A percentile compares a stretch with the other conserved stretches of the same genome.
Evolutionary conservation across 2,797 vertebrate genomes (phyloP).

Genomic region (Anableps anableps): DNA sequence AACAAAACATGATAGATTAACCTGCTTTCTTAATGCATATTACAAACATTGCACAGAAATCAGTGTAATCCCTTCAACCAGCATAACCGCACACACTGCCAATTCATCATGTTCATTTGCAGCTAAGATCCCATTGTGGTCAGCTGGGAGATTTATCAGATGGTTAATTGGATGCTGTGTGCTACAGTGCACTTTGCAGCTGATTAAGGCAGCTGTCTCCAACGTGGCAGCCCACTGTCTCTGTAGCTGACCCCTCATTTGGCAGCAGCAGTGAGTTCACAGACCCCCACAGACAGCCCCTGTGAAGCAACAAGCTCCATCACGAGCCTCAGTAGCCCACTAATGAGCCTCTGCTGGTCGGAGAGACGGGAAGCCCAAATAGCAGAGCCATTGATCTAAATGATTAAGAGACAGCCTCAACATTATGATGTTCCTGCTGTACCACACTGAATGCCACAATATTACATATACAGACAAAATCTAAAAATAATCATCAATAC

Average conservation of each 20-base stretch:
- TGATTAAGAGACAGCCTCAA: conserved; percentile 46
- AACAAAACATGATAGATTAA: background rate
- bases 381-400: conserved; percentile 51
- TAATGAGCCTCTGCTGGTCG: conserved; percentile 65
- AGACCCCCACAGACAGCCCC: conserved; percentile 43
- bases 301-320: conserved; percentile 44
- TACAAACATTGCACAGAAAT: background rate
- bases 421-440: conserved; percentile 32
- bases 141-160: conserved; percentile 58
- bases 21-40: background rate
- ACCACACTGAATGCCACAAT: background rate
- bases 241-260: conserved; percentile 54
- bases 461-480: conserved; percentile 4
- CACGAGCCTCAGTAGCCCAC: conserved; percentile 43
- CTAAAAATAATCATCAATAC: background rate
- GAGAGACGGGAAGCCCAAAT: conserved; percentile 45
- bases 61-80: background rate
- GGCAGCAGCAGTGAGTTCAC: conserved; percentile 41
- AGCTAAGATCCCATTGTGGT: conserved; percentile 28
- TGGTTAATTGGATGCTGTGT: conserved; percentile 66
- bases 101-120: background rate
- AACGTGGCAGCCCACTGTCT: conserved; percentile 41
- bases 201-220: conserved; percentile 66
- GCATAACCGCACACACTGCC: background rate
- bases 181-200: conserved; percentile 59